Evolutionary conservation across 2,797 vertebrate species (phyloP).

Genomic region (Ctenosaura bakeri): DNA sequence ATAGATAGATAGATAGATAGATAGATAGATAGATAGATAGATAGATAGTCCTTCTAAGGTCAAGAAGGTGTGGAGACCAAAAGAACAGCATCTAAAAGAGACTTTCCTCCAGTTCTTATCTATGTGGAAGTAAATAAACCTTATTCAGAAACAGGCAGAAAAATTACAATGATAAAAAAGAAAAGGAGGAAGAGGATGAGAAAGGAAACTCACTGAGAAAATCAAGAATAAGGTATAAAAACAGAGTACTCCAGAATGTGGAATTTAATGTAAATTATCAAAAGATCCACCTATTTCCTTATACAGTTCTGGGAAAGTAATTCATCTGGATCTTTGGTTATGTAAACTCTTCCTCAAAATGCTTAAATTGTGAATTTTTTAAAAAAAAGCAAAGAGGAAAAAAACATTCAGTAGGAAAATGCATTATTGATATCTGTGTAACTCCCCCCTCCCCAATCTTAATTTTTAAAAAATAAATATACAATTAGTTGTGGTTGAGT

Average conservation of each 20-base stretch:
- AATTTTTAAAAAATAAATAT: slow-evolving; percentile 35
- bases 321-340: background rate
- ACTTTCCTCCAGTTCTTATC: background rate
- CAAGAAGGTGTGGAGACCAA: background rate
- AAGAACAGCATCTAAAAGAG: background rate
- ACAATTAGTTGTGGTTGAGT: slow-evolving; percentile 33
- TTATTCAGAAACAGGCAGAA: background rate
- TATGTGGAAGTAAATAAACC: background rate
- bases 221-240: background rate
- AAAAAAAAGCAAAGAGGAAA: background rate
- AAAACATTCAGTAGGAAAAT: slow-evolving; percentile 4
- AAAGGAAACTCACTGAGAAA: background rate
- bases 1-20: too few relatives aligned
- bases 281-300: background rate
- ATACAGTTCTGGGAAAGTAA: background rate
- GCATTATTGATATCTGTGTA: background rate
- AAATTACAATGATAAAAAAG: background rate
- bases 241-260: background rate
- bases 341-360: slow-evolving; percentile 8
- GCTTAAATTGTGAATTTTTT: background rate
- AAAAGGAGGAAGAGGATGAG: background rate
- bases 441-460: slow-evolving; percentile 6
- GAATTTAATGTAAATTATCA: background rate
- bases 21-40: background rate
- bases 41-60: background rate